phyloP scores from a whole-genome alignment of 92 coral and sea anemone genomes.

The Heliopora coerulea region DNA sequence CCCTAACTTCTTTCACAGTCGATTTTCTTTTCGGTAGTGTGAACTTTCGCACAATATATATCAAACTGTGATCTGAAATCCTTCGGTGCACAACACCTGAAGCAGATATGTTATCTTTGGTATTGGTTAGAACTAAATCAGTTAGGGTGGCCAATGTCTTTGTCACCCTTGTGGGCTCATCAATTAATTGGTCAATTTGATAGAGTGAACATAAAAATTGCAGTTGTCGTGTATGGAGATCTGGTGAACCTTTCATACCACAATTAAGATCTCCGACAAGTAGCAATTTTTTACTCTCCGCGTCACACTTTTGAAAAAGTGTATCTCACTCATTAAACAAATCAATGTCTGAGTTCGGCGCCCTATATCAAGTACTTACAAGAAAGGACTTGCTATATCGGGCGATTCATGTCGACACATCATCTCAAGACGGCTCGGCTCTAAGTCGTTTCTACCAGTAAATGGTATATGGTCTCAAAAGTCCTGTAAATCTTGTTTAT shows the following conservation, averaged over 20 bases:
- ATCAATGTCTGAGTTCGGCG: constrained; percentile 47
- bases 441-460: constrained; percentile 12
- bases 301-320: constrained; percentile 45
- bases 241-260: constrained; percentile 32
- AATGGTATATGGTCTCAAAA: constrained; percentile 10
- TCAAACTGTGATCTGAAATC: constrained; percentile 59
- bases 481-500: no score
- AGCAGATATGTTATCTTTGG: constrained; percentile 42
- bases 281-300: constrained; percentile 36
- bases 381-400: constrained; percentile 45
- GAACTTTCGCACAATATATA: constrained; percentile 44
- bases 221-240: constrained; percentile 32
- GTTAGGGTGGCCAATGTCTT: constrained; percentile 43
- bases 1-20: not conserved
- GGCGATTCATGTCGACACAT: constrained; percentile 32
- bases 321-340: constrained; percentile 42
- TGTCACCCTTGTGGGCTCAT: constrained; percentile 55
- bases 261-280: constrained; percentile 48
- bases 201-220: constrained; percentile 39
- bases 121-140: constrained; percentile 54
- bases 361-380: constrained; percentile 45
- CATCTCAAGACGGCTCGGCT: constrained; percentile 27
- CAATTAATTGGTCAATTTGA: constrained; percentile 42
- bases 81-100: constrained; percentile 56
- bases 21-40: constrained; percentile 14